Base-by-base conservation (phyloP, 2,888 invertebrate species). In the Oligia strigilis region DNA sequence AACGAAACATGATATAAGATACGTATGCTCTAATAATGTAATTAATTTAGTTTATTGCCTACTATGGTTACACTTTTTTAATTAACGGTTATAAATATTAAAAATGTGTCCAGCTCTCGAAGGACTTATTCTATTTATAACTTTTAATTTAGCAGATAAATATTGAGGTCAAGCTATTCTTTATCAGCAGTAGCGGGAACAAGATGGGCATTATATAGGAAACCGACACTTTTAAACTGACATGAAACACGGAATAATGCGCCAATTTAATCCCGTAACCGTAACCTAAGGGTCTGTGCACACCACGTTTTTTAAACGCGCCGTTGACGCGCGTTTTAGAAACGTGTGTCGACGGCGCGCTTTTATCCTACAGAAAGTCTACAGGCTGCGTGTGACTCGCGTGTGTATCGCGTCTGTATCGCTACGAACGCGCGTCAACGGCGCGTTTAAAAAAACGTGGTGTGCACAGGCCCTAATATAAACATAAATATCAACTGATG, bases 141-240 rank as follows among this genome's bases (percentile, higher is more conserved):
- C 23, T 52, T 64, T 49, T 49, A 65, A 65, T 70, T 49, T 23
- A 29, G 19, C 11, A 77, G n/a, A 77, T 77, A 52, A 75, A 29
- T 72, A 84, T 46, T 69, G 67, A 66, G 78, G 67, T 55, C 79
- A 71, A 36, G 43, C 69, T 5, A 17, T 46, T 60, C 55, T 58
- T 71, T 60, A 79, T 72, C 55, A 72, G 43, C 9, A 5, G 13
- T 46, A 46, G 19, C n/a, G 14, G n/a, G 17, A 65, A 49, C 40
- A 52, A 58, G 14, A 19, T 17, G 4, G 13, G 2, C 14, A 36
- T 52, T 64, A 55, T 58, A 14, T 58, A 36, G 36, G 9, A 60
- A 58, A 83, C 67, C 0, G 55, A 62, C 29, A 60, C 23, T 49
- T 36, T 52, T 17, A 72, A 72, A 72, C 17, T 43, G 62, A 49